Evolutionary conservation across 2,797 vertebrate species (phyloP), one percentile per base, ranked within the genome.

Genomic region (Staurois parvus): DNA sequence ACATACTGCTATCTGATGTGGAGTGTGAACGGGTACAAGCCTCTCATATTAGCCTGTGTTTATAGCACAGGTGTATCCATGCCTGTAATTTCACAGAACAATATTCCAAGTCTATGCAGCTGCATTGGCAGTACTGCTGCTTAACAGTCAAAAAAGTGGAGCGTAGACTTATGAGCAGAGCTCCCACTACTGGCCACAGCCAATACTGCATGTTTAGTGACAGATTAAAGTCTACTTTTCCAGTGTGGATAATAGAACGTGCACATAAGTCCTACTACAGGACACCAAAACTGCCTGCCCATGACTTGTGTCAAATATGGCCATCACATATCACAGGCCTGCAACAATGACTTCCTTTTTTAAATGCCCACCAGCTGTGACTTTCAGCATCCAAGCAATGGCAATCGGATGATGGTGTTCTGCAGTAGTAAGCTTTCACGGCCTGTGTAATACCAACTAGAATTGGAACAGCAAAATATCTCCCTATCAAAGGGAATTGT

Each of bases 101-200:
- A 24, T 21, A 66, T 66, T 66, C 64, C 64, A 66, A 29, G 64
- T 2, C 26, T 12, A 9, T 66, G 26, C n/a, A 66, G 64, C 64
- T 66, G 64, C 26, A 66, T 29, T 66, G 64, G 64, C 13, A 66
- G 26, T 13, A 29, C 10, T 28, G n/a, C 64, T 66, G 12, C 21
- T 7, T 3, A 24, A 62, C 24, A n/a, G 21, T 26, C 21, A 11
- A 24, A 6, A n/a, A 26, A 26, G 3, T 8, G 24, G 13, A 62
- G n/a, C 12, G 28, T 17, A 15, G 56, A 66, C 8, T 17, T 40
- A 40, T 32, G 62, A 62, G 19, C 8, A 8, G 76, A 19, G 59
- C 37, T 29, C 76, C 76, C 76, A 29, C 76, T 78, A 42, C 76
- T 78, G 76, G 76, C 5, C 34, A 26, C 0, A 42, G 5, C n/a